Conservation (phyloP, 2,797 vertebrate genomes). For the Apogon hyalosoma region DNA sequence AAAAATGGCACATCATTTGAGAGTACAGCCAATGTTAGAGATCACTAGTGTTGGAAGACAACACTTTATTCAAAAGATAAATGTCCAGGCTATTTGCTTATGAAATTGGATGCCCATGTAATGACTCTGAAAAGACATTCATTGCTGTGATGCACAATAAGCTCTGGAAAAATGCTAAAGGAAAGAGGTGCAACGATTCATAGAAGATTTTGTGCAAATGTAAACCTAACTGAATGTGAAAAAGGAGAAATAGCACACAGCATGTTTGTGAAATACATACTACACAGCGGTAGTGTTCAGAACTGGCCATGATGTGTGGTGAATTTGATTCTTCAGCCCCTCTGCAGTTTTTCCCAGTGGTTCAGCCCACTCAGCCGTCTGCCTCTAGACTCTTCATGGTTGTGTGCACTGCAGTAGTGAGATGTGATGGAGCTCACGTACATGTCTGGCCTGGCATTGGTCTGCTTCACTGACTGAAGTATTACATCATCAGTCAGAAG, state of each 20-base stretch:
- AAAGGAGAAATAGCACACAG: background rate
- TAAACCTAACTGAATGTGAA: background rate
- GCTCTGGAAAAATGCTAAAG: background rate
- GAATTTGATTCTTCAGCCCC: conserved; percentile 1
- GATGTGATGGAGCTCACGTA: conserved; percentile 80
- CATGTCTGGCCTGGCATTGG: conserved; percentile 31
- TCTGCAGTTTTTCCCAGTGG: conserved; percentile 34
- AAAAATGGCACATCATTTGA: conserved; percentile 5
- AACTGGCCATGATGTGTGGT: background rate
- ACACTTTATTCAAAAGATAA: background rate
- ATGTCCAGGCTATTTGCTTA: background rate
- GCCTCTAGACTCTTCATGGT: conserved; percentile 1
- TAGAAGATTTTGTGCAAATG: background rate
- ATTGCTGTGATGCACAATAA: background rate
- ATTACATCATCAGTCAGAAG: conserved; percentile 63
- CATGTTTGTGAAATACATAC: background rate
- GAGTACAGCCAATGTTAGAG: background rate
- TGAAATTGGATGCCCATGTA: background rate
- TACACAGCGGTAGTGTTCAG: background rate
- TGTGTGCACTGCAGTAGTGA: conserved; percentile 35
- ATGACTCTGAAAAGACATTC: background rate
- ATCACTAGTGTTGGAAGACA: background rate
- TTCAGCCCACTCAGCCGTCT: conserved; percentile 21
- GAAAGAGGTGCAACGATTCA: background rate
- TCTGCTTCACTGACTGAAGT: conserved; percentile 46